These are phyloP conservation scores for Macquaria australasica DNA, from an alignment of 2,113 vertebrate genomes.

Conservation along the genomic window DNA sequence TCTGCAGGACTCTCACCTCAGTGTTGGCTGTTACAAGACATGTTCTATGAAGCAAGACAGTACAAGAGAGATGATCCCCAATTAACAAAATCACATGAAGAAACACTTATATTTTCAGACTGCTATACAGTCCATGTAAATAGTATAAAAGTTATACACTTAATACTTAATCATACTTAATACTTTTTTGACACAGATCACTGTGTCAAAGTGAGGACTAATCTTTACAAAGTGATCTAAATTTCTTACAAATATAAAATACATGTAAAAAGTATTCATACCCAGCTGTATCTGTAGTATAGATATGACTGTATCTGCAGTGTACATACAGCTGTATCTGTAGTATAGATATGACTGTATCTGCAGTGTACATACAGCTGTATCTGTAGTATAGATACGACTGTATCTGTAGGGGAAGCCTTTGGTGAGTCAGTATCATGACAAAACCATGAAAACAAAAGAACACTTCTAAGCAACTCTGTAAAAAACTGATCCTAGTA, in stretches of 20 bases:
- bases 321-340: neutral
- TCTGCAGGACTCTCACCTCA: conserved; percentile 17
- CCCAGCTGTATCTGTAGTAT: no score
- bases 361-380: neutral
- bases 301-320: no score
- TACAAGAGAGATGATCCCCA: neutral
- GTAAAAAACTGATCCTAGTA: no score
- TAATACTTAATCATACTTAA: no score
- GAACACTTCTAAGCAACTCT: no score
- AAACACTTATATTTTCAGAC: neutral
- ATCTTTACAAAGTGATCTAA: neutral
- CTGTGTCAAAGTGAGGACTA: neutral
- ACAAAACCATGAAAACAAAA: no score
- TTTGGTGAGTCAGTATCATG: no score
- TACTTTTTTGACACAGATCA: neutral
- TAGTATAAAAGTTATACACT: no score
- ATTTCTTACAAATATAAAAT: neutral
- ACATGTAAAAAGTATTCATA: no score
- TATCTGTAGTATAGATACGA: neutral
- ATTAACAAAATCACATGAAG: neutral
- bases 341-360: no score
- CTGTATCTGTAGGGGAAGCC: neutral
- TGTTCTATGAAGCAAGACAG: neutral
- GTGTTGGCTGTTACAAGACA: neutral
- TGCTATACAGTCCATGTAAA: neutral